A percentile compares a stretch with the other conserved stretches of the same genome.
phyloP scores from a whole-genome alignment of 2,888 invertebrate species.

The Brenthis daphne region DNA sequence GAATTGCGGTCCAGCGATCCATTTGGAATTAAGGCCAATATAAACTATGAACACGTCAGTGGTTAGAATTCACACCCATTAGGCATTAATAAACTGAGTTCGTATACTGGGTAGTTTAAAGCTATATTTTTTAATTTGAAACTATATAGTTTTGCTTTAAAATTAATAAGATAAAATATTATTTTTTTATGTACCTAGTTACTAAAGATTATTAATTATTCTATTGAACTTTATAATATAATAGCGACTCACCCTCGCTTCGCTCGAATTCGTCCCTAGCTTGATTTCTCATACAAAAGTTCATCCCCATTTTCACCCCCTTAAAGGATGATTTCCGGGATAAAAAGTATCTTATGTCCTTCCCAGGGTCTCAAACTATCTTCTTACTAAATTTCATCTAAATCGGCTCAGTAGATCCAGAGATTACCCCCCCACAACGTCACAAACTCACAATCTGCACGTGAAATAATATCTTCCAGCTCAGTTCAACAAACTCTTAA shows the following conservation, averaged over 20 bases:
- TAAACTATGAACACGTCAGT: constrained; percentile 52
- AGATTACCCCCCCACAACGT: too few species aligned
- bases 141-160: background rate
- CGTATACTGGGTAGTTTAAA: background rate
- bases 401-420: too few species aligned
- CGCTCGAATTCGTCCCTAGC: too few species aligned
- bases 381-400: too few species aligned
- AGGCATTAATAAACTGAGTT: background rate
- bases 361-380: too few species aligned
- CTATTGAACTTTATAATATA: background rate
- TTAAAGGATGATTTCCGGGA: too few species aligned
- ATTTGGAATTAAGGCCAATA: constrained; percentile 71
- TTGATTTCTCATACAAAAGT: too few species aligned
- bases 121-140: background rate
- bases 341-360: too few species aligned
- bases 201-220: background rate
- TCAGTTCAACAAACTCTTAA: constrained; percentile 24
- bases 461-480: constrained; percentile 10
- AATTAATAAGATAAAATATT: background rate
- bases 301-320: too few species aligned
- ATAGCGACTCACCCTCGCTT: too few species aligned
- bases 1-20: constrained; percentile 69
- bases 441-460: background rate
- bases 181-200: background rate
- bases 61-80: constrained; percentile 38